Evolutionary conservation across 1,140 invertebrate genomes (phyloP).

Genomic region (Paralvinella palmiformis): DNA sequence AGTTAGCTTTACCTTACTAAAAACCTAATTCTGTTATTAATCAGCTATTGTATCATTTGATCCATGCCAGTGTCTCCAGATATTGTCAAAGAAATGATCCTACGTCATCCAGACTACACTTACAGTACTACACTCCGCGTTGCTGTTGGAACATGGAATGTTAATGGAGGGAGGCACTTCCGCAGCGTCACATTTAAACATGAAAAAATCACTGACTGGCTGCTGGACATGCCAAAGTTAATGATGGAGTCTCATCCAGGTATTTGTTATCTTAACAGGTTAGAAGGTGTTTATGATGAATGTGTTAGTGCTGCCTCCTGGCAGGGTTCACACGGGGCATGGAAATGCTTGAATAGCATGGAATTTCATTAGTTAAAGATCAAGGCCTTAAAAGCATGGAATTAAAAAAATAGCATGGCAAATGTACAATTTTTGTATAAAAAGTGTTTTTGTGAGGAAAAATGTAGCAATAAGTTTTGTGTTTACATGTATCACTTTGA

Average conservation of each 20-base stretch:
- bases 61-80: conserved; percentile 24
- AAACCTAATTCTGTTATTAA: conserved; percentile 5
- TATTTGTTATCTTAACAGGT: conserved; percentile 24
- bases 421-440: no score
- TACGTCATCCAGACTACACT: conserved; percentile 77
- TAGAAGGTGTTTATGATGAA: no score
- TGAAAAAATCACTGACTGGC: conserved; percentile 86
- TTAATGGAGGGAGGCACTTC: conserved; percentile 98
- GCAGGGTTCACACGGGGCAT: no score
- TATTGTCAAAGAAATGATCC: conserved; percentile 51
- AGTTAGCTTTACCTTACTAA: no score
- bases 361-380: no score
- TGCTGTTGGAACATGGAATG: conserved; percentile 94
- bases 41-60: no score
- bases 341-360: no score
- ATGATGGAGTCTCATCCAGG: conserved; percentile 38
- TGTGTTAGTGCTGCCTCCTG: not conserved
- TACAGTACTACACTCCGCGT: conserved; percentile 67
- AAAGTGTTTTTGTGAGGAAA: no score
- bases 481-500: no score
- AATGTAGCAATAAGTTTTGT: no score
- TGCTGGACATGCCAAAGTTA: conserved; percentile 64
- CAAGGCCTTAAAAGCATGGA: no score
- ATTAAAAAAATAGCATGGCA: no score
- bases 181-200: conserved; percentile 92